These are phyloP conservation scores for Xenentodon cancila DNA, from an alignment of 2,797 vertebrate genomes.

Conservation along the genomic window DNA sequence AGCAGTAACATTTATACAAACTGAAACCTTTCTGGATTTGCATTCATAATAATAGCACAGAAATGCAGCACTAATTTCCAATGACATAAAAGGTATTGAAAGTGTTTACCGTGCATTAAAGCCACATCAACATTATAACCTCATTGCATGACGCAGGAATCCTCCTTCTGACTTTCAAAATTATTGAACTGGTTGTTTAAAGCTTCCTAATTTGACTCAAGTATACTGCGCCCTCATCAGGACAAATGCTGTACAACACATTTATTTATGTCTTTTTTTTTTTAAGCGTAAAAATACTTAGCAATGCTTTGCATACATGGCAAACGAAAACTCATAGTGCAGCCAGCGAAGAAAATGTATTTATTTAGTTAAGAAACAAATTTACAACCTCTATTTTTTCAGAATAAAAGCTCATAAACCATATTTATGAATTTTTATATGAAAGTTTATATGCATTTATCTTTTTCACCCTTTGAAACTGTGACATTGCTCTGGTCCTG, in stretches of 20 bases:
- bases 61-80: slow-evolving; percentile 37
- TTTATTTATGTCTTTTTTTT: not conserved
- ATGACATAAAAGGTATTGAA: slow-evolving; percentile 23
- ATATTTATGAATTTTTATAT: not conserved
- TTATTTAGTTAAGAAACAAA: not conserved
- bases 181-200: slow-evolving; percentile 25
- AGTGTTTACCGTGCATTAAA: slow-evolving; percentile 47
- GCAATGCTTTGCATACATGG: not conserved
- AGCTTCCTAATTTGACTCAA: slow-evolving; percentile 5
- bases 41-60: slow-evolving; percentile 12
- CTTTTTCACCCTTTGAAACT: not conserved
- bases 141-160: slow-evolving; percentile 34
- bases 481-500: not conserved
- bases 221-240: slow-evolving; percentile 50
- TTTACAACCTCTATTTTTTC: not conserved
- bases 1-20: slow-evolving; percentile 25
- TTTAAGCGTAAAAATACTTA: not conserved
- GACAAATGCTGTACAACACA: slow-evolving; percentile 16
- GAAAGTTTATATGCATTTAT: not conserved
- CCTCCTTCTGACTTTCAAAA: slow-evolving; percentile 45
- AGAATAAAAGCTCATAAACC: not conserved
- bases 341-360: not conserved
- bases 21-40: slow-evolving; percentile 24
- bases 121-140: slow-evolving; percentile 32
- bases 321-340: not conserved